A percentile compares a stretch with the other conserved stretches of the same genome.
Conservation (phyloP, 2,888 invertebrate species). For the Trachelus stipa region DNA sequence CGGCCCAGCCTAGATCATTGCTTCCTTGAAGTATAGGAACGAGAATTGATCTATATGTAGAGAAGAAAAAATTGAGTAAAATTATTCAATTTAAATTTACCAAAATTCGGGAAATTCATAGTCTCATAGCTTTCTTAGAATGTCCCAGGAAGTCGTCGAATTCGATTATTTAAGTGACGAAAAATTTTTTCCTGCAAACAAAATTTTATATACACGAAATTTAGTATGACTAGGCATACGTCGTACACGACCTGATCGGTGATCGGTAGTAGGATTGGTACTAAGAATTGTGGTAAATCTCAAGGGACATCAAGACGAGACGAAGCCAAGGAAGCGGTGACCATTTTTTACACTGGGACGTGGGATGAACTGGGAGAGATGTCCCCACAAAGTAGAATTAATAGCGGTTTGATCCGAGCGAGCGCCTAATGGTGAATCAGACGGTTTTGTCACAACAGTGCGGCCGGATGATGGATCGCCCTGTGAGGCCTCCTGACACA, state of each 20-base stretch:
- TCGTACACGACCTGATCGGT: background rate
- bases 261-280: background rate
- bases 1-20: background rate
- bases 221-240: background rate
- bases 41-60: background rate
- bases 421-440: constrained; percentile 23
- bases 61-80: background rate
- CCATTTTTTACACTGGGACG: constrained; percentile 14
- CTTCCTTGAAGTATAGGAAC: background rate
- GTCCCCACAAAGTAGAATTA: constrained; percentile 24
- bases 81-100: background rate
- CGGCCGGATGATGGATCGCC: constrained; percentile 22
- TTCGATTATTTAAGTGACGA: background rate
- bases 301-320: constrained; percentile 1
- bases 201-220: background rate
- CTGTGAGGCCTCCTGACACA: constrained; percentile 21
- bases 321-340: background rate
- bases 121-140: background rate
- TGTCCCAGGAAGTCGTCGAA: background rate
- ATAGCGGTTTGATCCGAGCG: constrained; percentile 25
- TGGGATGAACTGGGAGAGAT: constrained; percentile 14
- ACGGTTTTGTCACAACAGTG: constrained; percentile 26
- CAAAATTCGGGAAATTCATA: background rate
- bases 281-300: background rate
- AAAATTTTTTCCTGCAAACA: background rate